A percentile compares a stretch with the other conserved stretches of the same genome.
Conservation (phyloP, 2,113 vertebrate species). For the Lophochroa leadbeateri region DNA sequence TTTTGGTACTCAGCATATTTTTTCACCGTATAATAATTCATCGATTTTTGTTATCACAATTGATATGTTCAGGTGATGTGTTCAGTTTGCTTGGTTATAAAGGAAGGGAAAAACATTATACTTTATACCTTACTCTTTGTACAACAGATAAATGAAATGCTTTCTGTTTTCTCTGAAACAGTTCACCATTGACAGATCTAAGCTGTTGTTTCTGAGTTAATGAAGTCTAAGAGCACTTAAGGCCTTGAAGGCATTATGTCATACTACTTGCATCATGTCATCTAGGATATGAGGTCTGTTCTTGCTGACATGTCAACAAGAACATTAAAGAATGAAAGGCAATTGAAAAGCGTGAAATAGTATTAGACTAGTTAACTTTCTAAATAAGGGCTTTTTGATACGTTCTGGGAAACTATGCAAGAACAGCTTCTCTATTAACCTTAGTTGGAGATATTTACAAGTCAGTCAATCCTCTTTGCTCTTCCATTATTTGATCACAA, state of each 20-base stretch:
- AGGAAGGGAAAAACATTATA: background rate
- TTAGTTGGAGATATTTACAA: background rate
- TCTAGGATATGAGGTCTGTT: conserved; percentile 52
- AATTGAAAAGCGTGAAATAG: conserved; percentile 51
- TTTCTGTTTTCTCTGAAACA: background rate
- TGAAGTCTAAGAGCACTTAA: background rate
- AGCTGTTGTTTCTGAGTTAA: background rate
- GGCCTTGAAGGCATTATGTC: conserved; percentile 1
- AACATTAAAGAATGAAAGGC: conserved; percentile 50
- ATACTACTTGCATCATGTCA: conserved; percentile 3
- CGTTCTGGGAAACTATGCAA: background rate
- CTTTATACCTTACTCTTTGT: background rate
- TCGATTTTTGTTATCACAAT: background rate
- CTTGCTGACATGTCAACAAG: conserved; percentile 27
- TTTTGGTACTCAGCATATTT: background rate
- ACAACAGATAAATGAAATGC: background rate
- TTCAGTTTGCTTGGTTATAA: background rate
- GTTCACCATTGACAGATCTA: background rate
- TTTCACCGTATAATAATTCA: background rate
- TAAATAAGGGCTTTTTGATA: conserved; percentile 2
- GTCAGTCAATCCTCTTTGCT: background rate
- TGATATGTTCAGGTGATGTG: background rate
- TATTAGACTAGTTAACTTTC: conserved; percentile 16
- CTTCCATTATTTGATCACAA: background rate
- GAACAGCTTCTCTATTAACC: background rate